Conservation (phyloP, 2,113 vertebrate genomes). For the Agapornis roseicollis region DNA sequence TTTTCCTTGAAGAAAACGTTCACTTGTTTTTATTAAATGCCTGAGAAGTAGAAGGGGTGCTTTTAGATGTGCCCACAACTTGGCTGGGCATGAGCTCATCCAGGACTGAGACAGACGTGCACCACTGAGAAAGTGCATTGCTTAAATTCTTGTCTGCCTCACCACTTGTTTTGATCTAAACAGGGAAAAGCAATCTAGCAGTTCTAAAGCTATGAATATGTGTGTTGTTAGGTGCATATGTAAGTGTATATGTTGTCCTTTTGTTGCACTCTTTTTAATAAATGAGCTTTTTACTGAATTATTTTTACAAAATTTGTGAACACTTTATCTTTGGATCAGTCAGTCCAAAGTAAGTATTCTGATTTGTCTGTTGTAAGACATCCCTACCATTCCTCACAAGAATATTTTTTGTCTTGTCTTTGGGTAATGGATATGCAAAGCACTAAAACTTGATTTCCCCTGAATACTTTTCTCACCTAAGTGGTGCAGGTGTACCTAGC, state of each 20-base stretch:
- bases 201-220: neutral
- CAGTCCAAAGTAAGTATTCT: neutral
- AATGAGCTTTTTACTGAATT: neutral
- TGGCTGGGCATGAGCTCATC: neutral
- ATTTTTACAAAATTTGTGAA: neutral
- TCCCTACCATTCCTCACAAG: neutral
- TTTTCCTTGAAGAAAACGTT: neutral
- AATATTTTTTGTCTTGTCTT: neutral
- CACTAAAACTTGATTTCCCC: neutral
- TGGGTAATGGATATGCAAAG: neutral
- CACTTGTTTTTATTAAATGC: neutral
- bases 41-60: neutral
- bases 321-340: neutral
- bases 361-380: neutral
- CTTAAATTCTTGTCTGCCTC: neutral
- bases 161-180: neutral
- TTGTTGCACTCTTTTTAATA: fast-evolving
- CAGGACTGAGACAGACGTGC: neutral
- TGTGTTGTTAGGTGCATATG: neutral
- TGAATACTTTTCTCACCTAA: neutral
- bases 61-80: neutral
- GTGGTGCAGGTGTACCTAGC: neutral
- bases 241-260: neutral
- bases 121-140: neutral
- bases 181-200: neutral